Evolutionary conservation across 2,113 vertebrate genomes (phyloP), one percentile per base, ranked within the genome.

Genomic region (Saccopteryx bilineata): DNA sequence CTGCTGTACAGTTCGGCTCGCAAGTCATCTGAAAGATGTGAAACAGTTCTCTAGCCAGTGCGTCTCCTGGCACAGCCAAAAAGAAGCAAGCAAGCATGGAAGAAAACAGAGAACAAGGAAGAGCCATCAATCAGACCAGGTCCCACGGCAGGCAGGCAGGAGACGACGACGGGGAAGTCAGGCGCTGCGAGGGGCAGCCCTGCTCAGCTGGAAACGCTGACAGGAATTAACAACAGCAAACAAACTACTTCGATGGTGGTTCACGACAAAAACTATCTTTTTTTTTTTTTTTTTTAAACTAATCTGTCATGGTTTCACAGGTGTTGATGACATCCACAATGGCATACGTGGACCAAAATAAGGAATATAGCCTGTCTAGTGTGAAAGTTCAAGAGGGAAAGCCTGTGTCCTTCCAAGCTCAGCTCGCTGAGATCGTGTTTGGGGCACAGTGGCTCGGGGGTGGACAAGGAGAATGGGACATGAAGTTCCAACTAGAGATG

Each of bases 1-100:
- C 99, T 99, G 99, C 99, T 99, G 99, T 99, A 99, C 99, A 99
- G 99, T 99, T 99, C 98, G 98, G 99, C 99, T 99, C 99, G 99
- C 99, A 99, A 99, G 99, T 98, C 99, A 99, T 99, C 99, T 99
- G 99, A 99, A 99, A 99, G 99, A 99, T 98, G 99, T 99, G 99
- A 99, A 99, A 99, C 98, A 98, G 98, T 98, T 99, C 99, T 99
- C 99, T 98, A 99, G 99, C 99, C 98, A 99, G 99, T 94, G 98
- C 98, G 98, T 99, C 99, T 99, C 99, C 99, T 99, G 99, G 99
- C 98, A 99, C 98, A 99, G 98, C 99, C 99, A 98, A 98, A 98
- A 98, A 99, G 98, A 98, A 93, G 96, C 90, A 98, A 98, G 98
- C 98, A 96, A 98, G 98, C 98, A 98, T 98, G 98, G 97, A 98